Evolutionary conservation across 2,113 vertebrate genomes (phyloP), one percentile per base, ranked within the genome.

Genomic region (Calonectris borealis): DNA sequence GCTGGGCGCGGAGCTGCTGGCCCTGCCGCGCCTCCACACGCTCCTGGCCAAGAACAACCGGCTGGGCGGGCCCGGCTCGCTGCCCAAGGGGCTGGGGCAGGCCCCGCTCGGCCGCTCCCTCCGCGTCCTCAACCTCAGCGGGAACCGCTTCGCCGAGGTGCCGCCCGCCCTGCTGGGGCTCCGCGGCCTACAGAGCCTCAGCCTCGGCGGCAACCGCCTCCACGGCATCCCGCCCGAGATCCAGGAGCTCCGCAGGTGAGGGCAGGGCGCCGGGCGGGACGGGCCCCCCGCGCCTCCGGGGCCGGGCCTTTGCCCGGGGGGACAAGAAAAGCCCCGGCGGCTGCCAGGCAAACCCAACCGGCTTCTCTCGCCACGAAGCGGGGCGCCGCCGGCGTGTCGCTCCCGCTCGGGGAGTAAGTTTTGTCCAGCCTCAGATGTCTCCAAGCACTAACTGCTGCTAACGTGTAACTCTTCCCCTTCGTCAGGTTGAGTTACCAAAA

Each of bases 31-130:
- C 51, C 98, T 99, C 20, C 98, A 97, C 86, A 99, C 99, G 27
- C 98, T 99, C 32, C 90, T 99, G 87, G 99, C 99, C 90, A 99
- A 99, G 97, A 99, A 99, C 98, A 99, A 99, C 98, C 98, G 98
- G 15, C 98, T 99, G 76, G 98, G 99, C 86, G 99, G 98, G 93
- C 98, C 97, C 32, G 96, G 98, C 29, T 98, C 99, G 12, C 97
- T 99, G 93, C 99, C 99, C 83, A 99, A 99, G 87, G 98, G 98
- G 83, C 88, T 98, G 92, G 97, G 60, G 55, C 94, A 88, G 78
- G 96, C 98, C 65, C 94, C 98, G 40, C 98, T 99, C 65, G 97
- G 98, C 69, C 98, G 98, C 71, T 97, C 99, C 97, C 98, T 99
- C 89, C 99, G 99, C 94, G 98, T 99, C 93, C 97, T 99, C 95